Evolutionary conservation across 2,113 vertebrate genomes (phyloP), one percentile per base, ranked within the genome.

Genomic region (Cyanoliseus patagonus): DNA sequence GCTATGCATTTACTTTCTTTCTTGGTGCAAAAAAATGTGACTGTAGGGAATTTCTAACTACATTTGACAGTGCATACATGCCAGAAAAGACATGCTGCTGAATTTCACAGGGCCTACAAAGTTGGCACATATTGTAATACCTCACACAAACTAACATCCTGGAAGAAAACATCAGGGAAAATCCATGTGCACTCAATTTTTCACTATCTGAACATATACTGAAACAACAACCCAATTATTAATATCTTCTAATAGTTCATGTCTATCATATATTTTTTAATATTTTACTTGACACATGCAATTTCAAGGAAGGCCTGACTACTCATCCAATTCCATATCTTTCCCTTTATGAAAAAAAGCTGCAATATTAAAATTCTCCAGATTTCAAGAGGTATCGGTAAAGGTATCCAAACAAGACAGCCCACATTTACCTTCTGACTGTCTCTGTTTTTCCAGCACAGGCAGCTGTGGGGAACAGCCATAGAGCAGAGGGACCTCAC

Each of bases 391-490:
- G 37, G 14, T 14, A 10, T 63, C 1, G 0, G 10, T 15, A 1
- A 77, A 62, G 67, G 4, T 68, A 14, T 13, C 17, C 35, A 28
- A 46, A 47, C 0, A 0, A 84, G 27, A 37, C 52, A 80, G 35
- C 16, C 16, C 23, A 70, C 2, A 2, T 49, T 24, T 63, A 28
- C 16, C 3, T 41, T n/a, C 20, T 67, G 59, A 3, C 27, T 69
- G 23, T n/a, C 30, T 33, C 23, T 19, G 2, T 24, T 30, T 64
- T 5, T 10, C 31, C 2, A 5, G 13, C 42, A 22, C 18, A 49
- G 16, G 4, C 1, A 1, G 49, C 30, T 33, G 35, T 1, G 1
- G 27, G 33, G 19, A 78, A 24, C 23, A 19, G 22, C 6, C 1
- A 44, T 30, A n/a, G 37, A 31, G 27, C 9, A 2, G 18, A 70